Percentiles rank a stretch among this genome's conserved stretches.
Evolutionary conservation across 2,113 vertebrate genomes (phyloP).

Genomic region (Chlorodrepanis virens): DNA sequence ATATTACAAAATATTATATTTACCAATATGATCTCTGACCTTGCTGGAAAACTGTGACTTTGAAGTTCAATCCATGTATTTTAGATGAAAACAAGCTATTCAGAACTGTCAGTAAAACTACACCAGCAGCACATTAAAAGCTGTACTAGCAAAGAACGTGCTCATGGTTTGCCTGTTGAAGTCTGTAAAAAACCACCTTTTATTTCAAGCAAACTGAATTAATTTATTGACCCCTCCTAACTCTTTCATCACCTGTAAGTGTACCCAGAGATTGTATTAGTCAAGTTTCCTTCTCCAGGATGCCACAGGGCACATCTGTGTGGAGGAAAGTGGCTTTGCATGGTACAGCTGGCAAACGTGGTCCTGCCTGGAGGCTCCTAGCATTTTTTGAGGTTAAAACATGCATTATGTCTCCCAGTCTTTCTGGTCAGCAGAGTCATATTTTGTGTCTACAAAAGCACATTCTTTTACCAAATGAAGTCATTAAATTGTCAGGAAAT

Average conservation of each 20-base stretch:
- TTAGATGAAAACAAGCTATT: constrained; percentile 39
- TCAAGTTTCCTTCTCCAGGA: background rate
- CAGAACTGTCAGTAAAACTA: constrained; percentile 41
- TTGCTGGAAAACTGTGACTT: constrained; percentile 39
- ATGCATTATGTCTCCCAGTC: accelerated
- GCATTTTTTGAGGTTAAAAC: background rate
- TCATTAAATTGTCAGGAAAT: background rate
- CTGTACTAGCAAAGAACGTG: background rate
- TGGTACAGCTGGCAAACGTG: background rate
- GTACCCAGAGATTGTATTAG: accelerated
- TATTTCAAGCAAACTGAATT: background rate
- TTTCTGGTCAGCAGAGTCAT: background rate
- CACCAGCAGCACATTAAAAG: constrained; percentile 59
- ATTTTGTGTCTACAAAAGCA: background rate
- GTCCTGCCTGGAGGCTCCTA: background rate
- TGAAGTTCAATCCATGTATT: constrained; percentile 42
- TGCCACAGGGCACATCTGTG: background rate
- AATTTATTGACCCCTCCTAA: background rate
- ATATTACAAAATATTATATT: constrained; percentile 30
- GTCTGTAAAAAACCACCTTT: constrained; percentile 17
- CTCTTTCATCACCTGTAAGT: background rate
- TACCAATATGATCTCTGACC: constrained; percentile 22
- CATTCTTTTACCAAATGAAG: background rate
- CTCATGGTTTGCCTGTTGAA: background rate
- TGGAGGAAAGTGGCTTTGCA: background rate